Evolutionary conservation across 2,113 vertebrate genomes (phyloP).

Genomic region (Apistogramma diplotaenia): DNA sequence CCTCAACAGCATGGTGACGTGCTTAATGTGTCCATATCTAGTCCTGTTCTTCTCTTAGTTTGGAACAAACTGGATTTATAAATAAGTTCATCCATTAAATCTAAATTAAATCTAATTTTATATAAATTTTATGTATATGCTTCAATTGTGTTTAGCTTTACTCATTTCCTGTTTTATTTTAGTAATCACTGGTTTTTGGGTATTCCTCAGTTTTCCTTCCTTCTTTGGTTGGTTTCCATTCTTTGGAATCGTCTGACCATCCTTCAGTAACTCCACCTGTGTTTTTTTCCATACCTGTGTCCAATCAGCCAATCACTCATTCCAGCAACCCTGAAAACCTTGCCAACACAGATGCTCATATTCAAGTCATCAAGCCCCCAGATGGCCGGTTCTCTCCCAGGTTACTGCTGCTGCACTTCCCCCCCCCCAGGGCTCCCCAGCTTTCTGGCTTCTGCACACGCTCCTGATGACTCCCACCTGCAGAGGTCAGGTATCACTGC

Average conservation of each 20-base stretch:
- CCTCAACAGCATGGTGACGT: not conserved
- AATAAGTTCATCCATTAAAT: not conserved
- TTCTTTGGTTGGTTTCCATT: not conserved
- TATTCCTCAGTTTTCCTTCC: not conserved
- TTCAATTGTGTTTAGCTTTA: not conserved
- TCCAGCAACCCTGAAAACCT: not conserved
- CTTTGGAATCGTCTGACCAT: not conserved
- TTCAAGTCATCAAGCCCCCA: not conserved
- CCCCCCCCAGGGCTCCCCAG: not conserved
- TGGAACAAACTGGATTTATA: not conserved
- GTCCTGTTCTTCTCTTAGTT: not conserved
- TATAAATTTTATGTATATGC: too few species aligned
- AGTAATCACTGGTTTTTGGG: too few species aligned
- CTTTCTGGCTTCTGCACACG: too few species aligned
- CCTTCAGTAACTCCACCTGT: accelerated
- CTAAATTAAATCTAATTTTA: too few species aligned
- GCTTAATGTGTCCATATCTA: too few species aligned
- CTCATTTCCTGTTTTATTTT: not conserved
- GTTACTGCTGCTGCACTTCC: too few species aligned
- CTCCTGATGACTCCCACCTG: not conserved
- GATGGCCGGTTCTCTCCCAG: not conserved
- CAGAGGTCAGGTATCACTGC: not conserved
- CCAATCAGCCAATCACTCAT: not conserved
- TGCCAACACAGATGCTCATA: not conserved
- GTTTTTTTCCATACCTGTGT: not conserved